Base-by-base conservation (phyloP, 2,888 invertebrate species). In the Trilocha varians region DNA sequence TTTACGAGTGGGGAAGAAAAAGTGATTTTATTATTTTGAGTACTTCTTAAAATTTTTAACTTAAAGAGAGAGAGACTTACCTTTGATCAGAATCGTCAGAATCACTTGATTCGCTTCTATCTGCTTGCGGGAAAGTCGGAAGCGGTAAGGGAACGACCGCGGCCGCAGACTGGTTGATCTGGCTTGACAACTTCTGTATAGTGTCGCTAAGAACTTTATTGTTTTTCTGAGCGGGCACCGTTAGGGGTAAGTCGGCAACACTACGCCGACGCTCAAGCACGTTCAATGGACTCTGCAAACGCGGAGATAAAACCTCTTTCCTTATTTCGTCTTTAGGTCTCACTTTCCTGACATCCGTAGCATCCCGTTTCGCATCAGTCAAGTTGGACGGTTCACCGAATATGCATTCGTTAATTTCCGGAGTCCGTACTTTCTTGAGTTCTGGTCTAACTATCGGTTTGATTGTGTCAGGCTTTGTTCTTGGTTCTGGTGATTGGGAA, bases 161-260 rank as follows among this genome's bases (percentile, higher is more conserved):
- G 3, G 70, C 75, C 14, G 65, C 65, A 1, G 80, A 66, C 54
- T 85, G 85, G 49, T 84, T 87, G 44, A 87, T 87, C 55, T 87
- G 87, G 54, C 85, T 86, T 13, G 86, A 86, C 25, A 90, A 61
- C 58, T 90, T 90, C 65, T 89, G 89, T 58, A 90, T 90, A 1
- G 89, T 90, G 48, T 89, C 90, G 49, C 87, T 88, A 9, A 90
- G 64, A 32, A 89, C 89, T 53, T 88, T 88, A 46, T 89, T 89
- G 51, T 87, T 89, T 57, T 85, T 86, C 14, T 82, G 25, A 25
- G 25, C 83, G 1, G 79, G 71, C 6, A 70, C 67, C 32, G 58
- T 62, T n/a, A 82, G 50, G 3, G 79, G 65, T 34, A 83, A 48
- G 18, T 86, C 86, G 0, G 78, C 76, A 1, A 79, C 74, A 50